Conservation (phyloP, 1,140 invertebrate genomes). For the Cydia splendana region DNA sequence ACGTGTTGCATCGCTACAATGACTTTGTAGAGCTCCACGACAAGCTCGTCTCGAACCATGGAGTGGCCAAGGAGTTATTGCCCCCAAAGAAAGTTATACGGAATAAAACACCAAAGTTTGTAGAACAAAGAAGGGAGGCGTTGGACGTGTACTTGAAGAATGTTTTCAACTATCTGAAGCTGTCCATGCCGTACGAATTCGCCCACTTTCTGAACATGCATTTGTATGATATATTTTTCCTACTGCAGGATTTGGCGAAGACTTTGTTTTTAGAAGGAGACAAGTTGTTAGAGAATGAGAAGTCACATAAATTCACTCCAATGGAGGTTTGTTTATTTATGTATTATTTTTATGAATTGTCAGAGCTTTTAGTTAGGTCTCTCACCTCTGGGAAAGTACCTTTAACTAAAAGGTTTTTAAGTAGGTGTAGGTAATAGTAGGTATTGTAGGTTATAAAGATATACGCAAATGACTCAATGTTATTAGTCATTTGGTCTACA, state of each 20-base stretch:
- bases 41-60: slow-evolving; percentile 87
- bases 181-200: slow-evolving; percentile 87
- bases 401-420: neutral
- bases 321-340: slow-evolving; percentile 83
- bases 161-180: slow-evolving; percentile 86
- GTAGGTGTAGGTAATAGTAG: no score
- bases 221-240: slow-evolving; percentile 90
- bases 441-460: no score
- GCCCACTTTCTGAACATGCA: slow-evolving; percentile 90
- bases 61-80: slow-evolving; percentile 90
- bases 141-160: slow-evolving; percentile 91
- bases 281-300: slow-evolving; percentile 81
- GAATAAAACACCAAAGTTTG: slow-evolving; percentile 86
- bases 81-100: slow-evolving; percentile 93
- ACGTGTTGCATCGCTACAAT: slow-evolving; percentile 91
- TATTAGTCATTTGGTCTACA: neutral
- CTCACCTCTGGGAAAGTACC: neutral
- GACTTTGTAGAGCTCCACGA: slow-evolving; percentile 94
- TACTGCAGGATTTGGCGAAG: slow-evolving; percentile 88
- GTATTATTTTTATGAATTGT: slow-evolving; percentile 6
- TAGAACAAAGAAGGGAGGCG: slow-evolving; percentile 89
- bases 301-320: slow-evolving; percentile 84
- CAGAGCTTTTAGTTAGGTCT: neutral
- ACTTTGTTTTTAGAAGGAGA: slow-evolving; percentile 87
- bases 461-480: neutral